A percentile compares a stretch with the other conserved stretches of the same genome.
phyloP scores from a whole-genome alignment of 2,888 invertebrate genomes.

The Pherbina coryleti region DNA sequence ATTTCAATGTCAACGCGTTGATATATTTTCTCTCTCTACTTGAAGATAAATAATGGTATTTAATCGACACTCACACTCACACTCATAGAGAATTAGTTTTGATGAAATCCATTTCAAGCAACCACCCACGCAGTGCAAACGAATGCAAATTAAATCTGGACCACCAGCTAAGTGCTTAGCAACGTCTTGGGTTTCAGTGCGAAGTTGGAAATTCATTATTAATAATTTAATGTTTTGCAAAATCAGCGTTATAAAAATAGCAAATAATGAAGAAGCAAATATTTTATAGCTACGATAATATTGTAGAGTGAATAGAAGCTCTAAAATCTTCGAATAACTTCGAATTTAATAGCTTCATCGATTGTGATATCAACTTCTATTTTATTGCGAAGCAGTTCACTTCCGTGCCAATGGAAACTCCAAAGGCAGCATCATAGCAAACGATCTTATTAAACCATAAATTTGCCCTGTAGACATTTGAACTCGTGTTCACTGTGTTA shows the following conservation, averaged over 20 bases:
- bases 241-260: neutral
- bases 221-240: neutral
- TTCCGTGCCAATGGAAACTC: too few species aligned
- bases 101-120: neutral
- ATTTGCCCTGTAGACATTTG: constrained; percentile 9
- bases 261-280: neutral
- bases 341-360: too few species aligned
- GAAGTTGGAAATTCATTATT: neutral
- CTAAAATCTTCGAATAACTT: too few species aligned
- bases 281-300: neutral
- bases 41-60: too few species aligned
- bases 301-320: too few species aligned
- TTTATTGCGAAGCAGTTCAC: too few species aligned
- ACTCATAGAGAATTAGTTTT: neutral
- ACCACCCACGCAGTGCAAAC: neutral
- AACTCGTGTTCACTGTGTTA: neutral
- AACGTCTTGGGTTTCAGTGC: neutral
- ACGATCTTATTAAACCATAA: too few species aligned
- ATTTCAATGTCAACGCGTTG: too few species aligned
- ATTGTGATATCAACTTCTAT: too few species aligned
- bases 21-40: too few species aligned
- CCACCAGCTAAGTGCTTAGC: neutral
- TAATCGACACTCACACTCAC: neutral
- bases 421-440: too few species aligned
- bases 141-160: neutral